phyloP scores from a whole-genome alignment of 2,113 vertebrate genomes.

The Scopus umbretta region DNA sequence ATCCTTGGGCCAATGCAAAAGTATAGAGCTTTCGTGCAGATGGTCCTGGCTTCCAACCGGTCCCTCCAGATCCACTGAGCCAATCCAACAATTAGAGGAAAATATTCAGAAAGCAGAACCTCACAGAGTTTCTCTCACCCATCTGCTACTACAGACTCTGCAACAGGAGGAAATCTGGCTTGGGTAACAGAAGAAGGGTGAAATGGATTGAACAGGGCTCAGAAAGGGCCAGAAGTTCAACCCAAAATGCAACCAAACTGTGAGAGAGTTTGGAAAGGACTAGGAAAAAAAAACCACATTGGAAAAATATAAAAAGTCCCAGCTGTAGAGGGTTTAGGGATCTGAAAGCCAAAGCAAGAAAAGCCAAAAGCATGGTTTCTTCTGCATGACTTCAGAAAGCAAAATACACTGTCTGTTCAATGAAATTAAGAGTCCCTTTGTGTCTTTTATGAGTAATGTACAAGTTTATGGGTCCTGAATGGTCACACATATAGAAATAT shows the following conservation, averaged over 20 bases:
- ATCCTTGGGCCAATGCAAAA: conserved; percentile 22
- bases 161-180: conserved; percentile 57
- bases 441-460: neutral
- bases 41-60: conserved; percentile 58
- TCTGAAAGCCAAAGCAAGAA: neutral
- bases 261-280: neutral
- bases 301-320: neutral
- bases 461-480: neutral
- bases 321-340: neutral
- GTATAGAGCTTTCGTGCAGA: conserved; percentile 37
- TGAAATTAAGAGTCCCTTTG: neutral
- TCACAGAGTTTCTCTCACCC: conserved; percentile 11
- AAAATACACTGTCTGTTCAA: neutral
- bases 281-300: neutral
- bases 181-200: neutral
- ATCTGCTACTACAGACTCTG: conserved; percentile 54
- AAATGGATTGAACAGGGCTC: neutral
- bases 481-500: neutral
- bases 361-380: neutral
- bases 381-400: neutral
- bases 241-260: neutral
- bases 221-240: conserved; percentile 25
- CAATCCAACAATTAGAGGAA: conserved; percentile 39
- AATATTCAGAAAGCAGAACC: conserved; percentile 50
- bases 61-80: conserved; percentile 51